Conservation (phyloP, 2,888 invertebrate species). For the Rhyacophila evoluta region DNA sequence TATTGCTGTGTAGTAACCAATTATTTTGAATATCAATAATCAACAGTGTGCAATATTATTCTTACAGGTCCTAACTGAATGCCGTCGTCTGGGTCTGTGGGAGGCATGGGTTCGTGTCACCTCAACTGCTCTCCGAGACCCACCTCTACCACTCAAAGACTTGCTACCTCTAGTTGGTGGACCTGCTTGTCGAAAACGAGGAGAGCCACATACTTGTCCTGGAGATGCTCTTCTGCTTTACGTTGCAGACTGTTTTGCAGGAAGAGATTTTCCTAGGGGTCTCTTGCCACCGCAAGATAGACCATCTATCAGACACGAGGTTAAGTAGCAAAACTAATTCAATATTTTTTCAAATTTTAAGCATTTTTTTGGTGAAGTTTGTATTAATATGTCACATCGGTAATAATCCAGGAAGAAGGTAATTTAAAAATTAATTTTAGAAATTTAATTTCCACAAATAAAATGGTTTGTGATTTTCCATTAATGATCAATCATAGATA, state of each 20-base stretch:
- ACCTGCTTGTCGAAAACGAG: constrained; percentile 56
- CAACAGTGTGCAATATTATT: too few species aligned
- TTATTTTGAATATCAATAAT: too few species aligned
- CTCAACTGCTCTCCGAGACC: constrained; percentile 77
- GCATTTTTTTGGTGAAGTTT: too few species aligned
- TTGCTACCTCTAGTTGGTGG: constrained; percentile 67
- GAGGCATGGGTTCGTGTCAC: constrained; percentile 77
- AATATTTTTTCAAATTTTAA: too few species aligned
- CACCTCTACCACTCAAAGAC: constrained; percentile 77
- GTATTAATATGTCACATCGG: too few species aligned
- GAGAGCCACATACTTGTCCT: constrained; percentile 62
- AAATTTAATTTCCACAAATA: too few species aligned
- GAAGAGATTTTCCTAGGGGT: constrained; percentile 77
- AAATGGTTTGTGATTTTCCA: too few species aligned
- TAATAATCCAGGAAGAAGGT: too few species aligned
- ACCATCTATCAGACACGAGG: constrained; percentile 73
- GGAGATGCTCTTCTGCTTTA: constrained; percentile 80
- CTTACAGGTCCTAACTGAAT: constrained; percentile 71
- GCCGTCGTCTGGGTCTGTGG: constrained; percentile 74
- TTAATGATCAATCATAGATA: too few species aligned
- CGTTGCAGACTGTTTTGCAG: constrained; percentile 80
- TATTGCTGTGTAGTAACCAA: too few species aligned
- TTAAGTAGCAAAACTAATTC: constrained; percentile 57
- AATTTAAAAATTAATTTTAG: too few species aligned
- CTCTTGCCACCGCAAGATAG: constrained; percentile 71